phyloP scores from a whole-genome alignment of 1,140 invertebrate species.

The Luehdorfia chinensis region DNA sequence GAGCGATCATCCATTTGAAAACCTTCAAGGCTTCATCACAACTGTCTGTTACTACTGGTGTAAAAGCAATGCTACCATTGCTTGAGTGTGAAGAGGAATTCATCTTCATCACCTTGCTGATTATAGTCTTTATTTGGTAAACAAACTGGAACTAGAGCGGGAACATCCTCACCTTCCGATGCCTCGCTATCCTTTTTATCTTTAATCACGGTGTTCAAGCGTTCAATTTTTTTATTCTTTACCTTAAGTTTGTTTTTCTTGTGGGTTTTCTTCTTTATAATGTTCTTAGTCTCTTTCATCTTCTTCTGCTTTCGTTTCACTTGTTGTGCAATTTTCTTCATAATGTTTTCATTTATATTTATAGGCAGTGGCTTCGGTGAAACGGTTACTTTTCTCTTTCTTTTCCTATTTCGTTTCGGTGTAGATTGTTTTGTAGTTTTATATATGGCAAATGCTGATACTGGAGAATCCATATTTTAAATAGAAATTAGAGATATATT shows the following conservation, averaged over 20 bases:
- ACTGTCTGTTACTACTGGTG: conserved; percentile 77
- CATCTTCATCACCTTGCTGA: conserved; percentile 20
- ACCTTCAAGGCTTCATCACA: conserved; percentile 78
- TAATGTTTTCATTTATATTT: conserved; percentile 32
- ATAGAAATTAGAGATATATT: too few relatives aligned
- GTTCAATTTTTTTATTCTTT: conserved; percentile 15
- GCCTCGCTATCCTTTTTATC: conserved; percentile 10
- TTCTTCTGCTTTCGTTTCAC: conserved; percentile 48
- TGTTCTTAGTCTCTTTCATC: conserved; percentile 44
- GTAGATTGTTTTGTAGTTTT: conserved; percentile 41
- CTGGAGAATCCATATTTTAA: conserved; percentile 47
- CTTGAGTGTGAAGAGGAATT: conserved; percentile 31
- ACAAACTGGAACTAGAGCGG: conserved; percentile 31
- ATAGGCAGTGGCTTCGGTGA: conserved; percentile 24
- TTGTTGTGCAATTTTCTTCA: conserved; percentile 39
- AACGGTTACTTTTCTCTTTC: conserved; percentile 26
- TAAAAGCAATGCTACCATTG: conserved; percentile 44
- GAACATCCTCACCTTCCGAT: conserved; percentile 41
- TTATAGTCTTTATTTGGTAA: conserved; percentile 10
- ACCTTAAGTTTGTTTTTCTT: conserved; percentile 42
- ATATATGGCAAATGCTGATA: conserved; percentile 64
- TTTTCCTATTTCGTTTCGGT: conserved; percentile 40
- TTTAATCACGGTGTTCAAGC: conserved; percentile 20
- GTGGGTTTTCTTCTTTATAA: conserved; percentile 49
- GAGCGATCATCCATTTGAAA: conserved; percentile 85